Base-by-base conservation (phyloP, 2,113 vertebrate genomes). In the Taxidea taxus region DNA sequence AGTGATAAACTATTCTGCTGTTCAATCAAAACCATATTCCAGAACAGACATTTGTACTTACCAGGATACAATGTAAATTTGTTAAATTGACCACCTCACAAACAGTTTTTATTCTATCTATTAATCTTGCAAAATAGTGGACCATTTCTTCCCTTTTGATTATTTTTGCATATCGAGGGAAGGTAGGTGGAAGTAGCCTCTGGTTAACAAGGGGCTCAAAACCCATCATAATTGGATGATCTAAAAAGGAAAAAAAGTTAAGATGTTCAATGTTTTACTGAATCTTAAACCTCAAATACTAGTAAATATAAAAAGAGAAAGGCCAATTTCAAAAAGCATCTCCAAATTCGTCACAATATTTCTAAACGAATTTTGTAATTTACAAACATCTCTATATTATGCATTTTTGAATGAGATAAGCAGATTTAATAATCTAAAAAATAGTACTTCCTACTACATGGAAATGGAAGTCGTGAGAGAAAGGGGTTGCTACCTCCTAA, bases 151-250 rank as follows among this genome's bases (percentile, higher is more conserved):
- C 99, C 75, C 99, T 99, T 98, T 99, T 99, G 97, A 99, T 99
- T 98, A 99, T 99, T 99, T 99, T 99, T 98, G 99, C 99, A 27
- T 99, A 99, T 97, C 99, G 99, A 91, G 99, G 99, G 95, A 99
- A 99, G 39, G 99, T 99, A 12, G 99, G 99, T 6, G 99, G 99
- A 94, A 99, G 99, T 91, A 99, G 98, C 81, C 99, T 99, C 98
- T 99, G 99, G 98, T 99, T 99, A 96, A 99, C 99, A 85, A 99
- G 99, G 0, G 99, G 99, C 95, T 99, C 99, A 98, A 99, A 99
- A 25, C 99, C 99, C 99, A 99, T 99, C 99, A 99, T 99, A 98
- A 99, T 99, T 47, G 99, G 99, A 96, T 99, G 99, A 99, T 99
- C 99, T 99, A 98, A 89, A 94, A 94, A 95, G 87, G 18, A 42